Base-by-base conservation (phyloP, 2,113 vertebrate species). In the Elachura formosa region DNA sequence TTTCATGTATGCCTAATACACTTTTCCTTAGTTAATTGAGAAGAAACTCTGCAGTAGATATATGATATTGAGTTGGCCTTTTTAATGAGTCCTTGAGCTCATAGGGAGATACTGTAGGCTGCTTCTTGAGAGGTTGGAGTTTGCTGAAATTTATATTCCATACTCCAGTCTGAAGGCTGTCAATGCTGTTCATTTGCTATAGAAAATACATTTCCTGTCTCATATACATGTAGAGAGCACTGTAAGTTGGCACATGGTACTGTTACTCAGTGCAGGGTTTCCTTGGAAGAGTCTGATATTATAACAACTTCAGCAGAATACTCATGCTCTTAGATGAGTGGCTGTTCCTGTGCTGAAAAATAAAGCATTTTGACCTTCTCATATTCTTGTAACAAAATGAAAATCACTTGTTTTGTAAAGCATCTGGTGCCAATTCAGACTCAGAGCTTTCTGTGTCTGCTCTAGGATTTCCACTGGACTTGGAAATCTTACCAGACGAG, bases 371-470 rank as follows among this genome's bases (percentile, higher is more conserved):
- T 89, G 89, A 55, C 72, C 76, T 80, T 90, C 86, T 92, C 34
- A 3, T 93, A 38, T 74, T 89, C 40, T 80, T 94, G 73, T 90
- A 64, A 84, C 48, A 75, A 87, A 94, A 92, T 89, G 79, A 93
- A 93, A 92, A 86, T 87, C 64, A 54, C 72, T 88, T 93, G 43
- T 94, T 97, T 95, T 81, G 48, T 72, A 14, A 81, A 89, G 89
- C 59, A 92, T 92, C 64, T 94, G 84, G 45, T 95, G 94, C 95
- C 94, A 95, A 0, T 93, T 95, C 61, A 82, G 80, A 38, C 80
- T 96, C n/a, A 78, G 93, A 91, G 94, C 91, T 94, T 90, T 84
- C 95, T 92, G 52, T 84, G 92, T 95, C 90, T 96, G 69, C 61
- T 71, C 31, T n/a, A 89, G 86, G 89, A 64, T 94, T 96, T 97